A percentile compares a stretch with the other conserved stretches of the same genome.
phyloP scores from a whole-genome alignment of 1,140 invertebrate species.

The Heliconius eleuchia region DNA sequence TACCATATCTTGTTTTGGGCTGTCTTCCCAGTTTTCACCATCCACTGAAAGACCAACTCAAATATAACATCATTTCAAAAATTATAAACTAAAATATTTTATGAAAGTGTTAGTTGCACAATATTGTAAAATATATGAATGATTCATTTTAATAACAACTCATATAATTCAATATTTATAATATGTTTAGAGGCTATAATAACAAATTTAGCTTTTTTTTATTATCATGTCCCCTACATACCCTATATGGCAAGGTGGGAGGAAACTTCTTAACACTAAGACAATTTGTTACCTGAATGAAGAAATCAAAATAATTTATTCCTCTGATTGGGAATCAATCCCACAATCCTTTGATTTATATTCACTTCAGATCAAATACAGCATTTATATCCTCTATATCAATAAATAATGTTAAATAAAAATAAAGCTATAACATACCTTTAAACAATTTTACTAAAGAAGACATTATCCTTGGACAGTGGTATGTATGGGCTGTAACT shows the following conservation, averaged over 20 bases:
- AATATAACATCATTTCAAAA: not conserved
- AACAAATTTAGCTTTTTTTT: too few species aligned
- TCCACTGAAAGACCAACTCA: constrained; percentile 57
- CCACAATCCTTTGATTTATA: too few species aligned
- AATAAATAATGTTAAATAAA: not conserved
- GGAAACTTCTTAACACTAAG: too few species aligned
- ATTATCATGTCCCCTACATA: too few species aligned
- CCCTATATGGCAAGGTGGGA: too few species aligned
- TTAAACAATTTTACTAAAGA: constrained; percentile 68
- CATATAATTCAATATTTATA: not conserved
- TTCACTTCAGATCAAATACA: too few species aligned
- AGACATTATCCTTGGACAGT: constrained; percentile 67
- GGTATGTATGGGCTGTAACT: constrained; percentile 76
- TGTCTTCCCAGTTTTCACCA: constrained; percentile 67
- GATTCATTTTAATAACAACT: not conserved
- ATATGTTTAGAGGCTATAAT: not conserved
- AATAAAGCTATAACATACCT: constrained; percentile 53
- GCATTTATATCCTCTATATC: too few species aligned
- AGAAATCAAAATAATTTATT: too few species aligned
- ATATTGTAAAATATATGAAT: not conserved
- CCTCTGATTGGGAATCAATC: too few species aligned
- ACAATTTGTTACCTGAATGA: too few species aligned
- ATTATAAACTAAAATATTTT: not conserved
- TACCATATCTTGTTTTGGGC: constrained; percentile 55
- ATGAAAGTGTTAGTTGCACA: not conserved